These are phyloP conservation scores for Sepioteuthis lessoniana DNA, from an alignment of 2,888 invertebrate genomes.

Conservation along the genomic window DNA sequence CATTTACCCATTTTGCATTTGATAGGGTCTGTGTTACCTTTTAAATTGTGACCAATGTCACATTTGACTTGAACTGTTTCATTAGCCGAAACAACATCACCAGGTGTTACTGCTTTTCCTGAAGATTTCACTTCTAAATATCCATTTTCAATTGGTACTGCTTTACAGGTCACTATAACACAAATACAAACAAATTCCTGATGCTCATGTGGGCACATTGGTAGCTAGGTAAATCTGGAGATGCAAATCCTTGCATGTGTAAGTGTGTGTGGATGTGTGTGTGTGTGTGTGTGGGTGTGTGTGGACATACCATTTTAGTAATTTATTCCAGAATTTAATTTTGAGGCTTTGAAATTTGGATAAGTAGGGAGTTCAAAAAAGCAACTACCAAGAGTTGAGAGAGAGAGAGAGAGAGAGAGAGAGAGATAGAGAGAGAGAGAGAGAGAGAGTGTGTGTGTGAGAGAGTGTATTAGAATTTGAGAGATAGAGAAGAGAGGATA, in stretches of 20 bases:
- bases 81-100: background rate
- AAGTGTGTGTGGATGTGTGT: background rate
- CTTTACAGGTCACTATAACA: conserved; percentile 24
- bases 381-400: too few relatives aligned
- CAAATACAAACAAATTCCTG: conserved; percentile 6
- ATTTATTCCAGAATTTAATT: background rate
- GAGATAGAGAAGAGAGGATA: too few relatives aligned
- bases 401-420: too few relatives aligned
- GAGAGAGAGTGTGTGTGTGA: too few relatives aligned
- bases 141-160: conserved; percentile 1
- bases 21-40: background rate
- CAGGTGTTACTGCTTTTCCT: background rate
- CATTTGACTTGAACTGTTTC: background rate
- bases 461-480: too few relatives aligned
- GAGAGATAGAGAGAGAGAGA: too few relatives aligned
- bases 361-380: too few relatives aligned
- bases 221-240: background rate
- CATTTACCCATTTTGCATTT: conserved; percentile 33
- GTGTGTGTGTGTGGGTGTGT: background rate
- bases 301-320: background rate
- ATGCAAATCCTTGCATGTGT: background rate
- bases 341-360: background rate
- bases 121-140: background rate
- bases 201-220: background rate
- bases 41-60: background rate